A percentile compares a stretch with the other conserved stretches of the same genome.
Evolutionary conservation across 2,888 invertebrate species (phyloP).

Genomic region (Esperia sulphurella): DNA sequence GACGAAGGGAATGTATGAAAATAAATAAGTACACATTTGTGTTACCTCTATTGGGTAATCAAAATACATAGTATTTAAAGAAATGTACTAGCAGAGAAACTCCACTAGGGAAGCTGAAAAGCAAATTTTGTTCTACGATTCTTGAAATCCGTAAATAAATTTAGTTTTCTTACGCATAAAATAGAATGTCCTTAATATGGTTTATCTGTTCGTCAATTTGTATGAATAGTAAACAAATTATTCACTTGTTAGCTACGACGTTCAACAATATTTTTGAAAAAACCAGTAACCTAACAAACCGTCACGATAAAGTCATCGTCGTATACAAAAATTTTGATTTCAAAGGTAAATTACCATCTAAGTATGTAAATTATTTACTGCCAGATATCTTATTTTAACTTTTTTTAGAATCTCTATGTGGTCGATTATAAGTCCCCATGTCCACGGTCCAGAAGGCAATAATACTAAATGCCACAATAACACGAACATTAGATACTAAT

Average conservation of each 20-base stretch:
- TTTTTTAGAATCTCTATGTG: conserved; percentile 11
- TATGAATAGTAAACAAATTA: too few species aligned
- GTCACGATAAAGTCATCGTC: not conserved
- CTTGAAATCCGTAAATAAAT: too few species aligned
- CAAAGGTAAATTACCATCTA: not conserved
- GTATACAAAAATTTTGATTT: not conserved
- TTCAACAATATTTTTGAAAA: not conserved
- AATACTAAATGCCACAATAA: conserved; percentile 55
- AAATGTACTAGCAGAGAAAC: too few species aligned
- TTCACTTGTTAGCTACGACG: too few species aligned
- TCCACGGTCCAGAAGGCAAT: conserved; percentile 38
- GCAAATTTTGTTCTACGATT: too few species aligned
- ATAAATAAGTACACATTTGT: conserved; percentile 18
- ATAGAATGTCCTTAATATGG: too few species aligned
- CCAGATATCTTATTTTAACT: not conserved
- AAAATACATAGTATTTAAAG: too few species aligned
- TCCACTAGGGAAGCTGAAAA: too few species aligned
- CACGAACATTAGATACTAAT: conserved; percentile 21
- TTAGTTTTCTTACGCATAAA: too few species aligned
- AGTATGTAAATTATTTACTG: not conserved
- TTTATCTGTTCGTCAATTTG: too few species aligned
- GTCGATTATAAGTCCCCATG: conserved; percentile 17
- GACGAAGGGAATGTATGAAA: conserved; percentile 61
- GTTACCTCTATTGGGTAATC: too few species aligned
- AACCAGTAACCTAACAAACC: not conserved